Conservation (phyloP, 2,888 invertebrate species). For the Melinopterus prodromus region DNA sequence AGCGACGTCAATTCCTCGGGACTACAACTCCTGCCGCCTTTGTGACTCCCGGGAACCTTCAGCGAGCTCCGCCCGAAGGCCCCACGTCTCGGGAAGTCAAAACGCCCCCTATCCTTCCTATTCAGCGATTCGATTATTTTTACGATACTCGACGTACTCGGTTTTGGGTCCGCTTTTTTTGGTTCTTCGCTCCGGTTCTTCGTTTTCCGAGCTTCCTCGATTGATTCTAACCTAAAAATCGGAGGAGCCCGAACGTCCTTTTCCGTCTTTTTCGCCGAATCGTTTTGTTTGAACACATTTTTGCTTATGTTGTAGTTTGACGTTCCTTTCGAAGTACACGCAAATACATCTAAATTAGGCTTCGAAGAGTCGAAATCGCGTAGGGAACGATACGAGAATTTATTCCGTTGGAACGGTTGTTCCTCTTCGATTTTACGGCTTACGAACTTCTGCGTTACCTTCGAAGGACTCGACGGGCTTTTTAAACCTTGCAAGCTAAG, state of each 20-base stretch:
- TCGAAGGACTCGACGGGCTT: constrained; percentile 46
- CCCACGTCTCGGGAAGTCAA: constrained; percentile 50
- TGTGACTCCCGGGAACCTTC: constrained; percentile 53
- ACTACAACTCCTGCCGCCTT: constrained; percentile 44
- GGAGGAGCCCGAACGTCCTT: constrained; percentile 7
- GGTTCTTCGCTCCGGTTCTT: constrained; percentile 8
- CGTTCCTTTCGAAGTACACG: constrained; percentile 10
- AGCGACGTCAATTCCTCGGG: constrained; percentile 51
- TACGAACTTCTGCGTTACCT: constrained; percentile 55
- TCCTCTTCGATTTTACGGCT: constrained; percentile 34
- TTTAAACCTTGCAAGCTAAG: constrained; percentile 41
- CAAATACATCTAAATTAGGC: not conserved
- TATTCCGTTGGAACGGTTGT: constrained; percentile 8
- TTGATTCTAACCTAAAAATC: not conserved
- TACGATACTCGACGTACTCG: constrained; percentile 51
- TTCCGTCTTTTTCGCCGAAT: not conserved
- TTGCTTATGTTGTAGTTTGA: constrained; percentile 34
- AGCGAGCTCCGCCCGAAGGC: constrained; percentile 56
- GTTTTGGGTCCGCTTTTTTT: constrained; percentile 8
- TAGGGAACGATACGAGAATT: constrained; percentile 13
- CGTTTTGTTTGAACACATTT: constrained; percentile 47
- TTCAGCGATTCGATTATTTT: constrained; percentile 58
- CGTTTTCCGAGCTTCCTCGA: not conserved
- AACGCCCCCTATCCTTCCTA: constrained; percentile 50
- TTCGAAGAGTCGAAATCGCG: constrained; percentile 1